These are phyloP conservation scores for Austrolebias charrua DNA, from an alignment of 2,797 vertebrate genomes.

Conservation along the genomic window DNA sequence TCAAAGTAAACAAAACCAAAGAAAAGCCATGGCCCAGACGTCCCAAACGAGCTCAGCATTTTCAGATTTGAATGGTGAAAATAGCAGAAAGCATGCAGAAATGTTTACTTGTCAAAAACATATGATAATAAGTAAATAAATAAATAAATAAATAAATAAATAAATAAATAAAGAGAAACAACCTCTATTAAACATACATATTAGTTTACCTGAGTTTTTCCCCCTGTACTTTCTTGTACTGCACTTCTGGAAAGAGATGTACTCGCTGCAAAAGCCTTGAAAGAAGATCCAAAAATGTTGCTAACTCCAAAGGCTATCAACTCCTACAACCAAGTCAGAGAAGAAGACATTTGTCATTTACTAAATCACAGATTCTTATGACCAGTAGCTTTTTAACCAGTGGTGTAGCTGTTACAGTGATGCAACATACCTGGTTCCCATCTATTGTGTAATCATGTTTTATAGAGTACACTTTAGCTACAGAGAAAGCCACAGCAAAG, in stretches of 20 bases:
- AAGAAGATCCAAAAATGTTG: conserved; percentile 89
- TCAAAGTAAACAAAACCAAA: no score
- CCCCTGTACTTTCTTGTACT: conserved; percentile 96
- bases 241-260: conserved; percentile 93
- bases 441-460: conserved; percentile 92
- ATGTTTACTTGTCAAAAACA: no score
- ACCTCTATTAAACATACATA: no score
- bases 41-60: no score
- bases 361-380: background rate
- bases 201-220: conserved; percentile 91
- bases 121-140: no score
- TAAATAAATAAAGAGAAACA: no score
- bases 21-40: no score
- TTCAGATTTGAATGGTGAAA: no score
- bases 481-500: conserved; percentile 91
- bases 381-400: no score
- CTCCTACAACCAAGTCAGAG: conserved; percentile 78
- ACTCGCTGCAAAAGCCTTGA: conserved; percentile 89
- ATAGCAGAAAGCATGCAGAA: no score
- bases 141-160: no score
- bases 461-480: conserved; percentile 92
- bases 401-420: background rate
- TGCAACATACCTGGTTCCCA: conserved; percentile 87
- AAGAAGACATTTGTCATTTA: background rate
- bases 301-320: conserved; percentile 93